These are phyloP conservation scores for Gymnorhina tibicen DNA, from an alignment of 2,113 vertebrate species.

Conservation along the genomic window DNA sequence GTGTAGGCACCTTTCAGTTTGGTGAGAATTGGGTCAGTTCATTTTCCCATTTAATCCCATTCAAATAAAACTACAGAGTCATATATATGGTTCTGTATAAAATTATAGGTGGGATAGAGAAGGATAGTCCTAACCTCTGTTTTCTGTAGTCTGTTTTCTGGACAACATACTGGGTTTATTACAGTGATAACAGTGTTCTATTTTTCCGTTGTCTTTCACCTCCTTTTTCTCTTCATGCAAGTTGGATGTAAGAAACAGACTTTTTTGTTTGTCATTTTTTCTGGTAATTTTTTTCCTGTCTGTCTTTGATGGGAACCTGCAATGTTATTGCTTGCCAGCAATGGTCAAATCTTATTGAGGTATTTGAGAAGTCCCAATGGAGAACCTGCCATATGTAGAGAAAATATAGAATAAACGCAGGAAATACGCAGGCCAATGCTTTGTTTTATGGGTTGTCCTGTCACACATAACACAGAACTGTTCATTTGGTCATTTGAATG, in stretches of 20 bases:
- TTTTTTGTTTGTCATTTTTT: background rate
- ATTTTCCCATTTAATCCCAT: background rate
- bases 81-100: background rate
- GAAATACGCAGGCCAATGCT: background rate
- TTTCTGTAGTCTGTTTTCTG: background rate
- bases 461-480: background rate
- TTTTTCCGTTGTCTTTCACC: background rate
- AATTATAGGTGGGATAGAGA: background rate
- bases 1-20: background rate
- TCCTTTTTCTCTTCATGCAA: background rate
- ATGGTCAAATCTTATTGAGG: slow-evolving; percentile 1
- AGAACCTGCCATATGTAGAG: background rate
- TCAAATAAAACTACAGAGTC: background rate
- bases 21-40: background rate
- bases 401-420: slow-evolving; percentile 19
- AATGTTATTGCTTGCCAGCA: background rate
- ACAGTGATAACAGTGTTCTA: background rate
- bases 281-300: background rate
- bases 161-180: background rate
- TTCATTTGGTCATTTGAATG: background rate
- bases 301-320: background rate
- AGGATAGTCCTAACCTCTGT: background rate
- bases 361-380: background rate
- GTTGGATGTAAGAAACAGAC: background rate
- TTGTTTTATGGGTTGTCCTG: slow-evolving; percentile 1